phyloP scores from a whole-genome alignment of 2,797 vertebrate species.

The Caiman crocodilus region DNA sequence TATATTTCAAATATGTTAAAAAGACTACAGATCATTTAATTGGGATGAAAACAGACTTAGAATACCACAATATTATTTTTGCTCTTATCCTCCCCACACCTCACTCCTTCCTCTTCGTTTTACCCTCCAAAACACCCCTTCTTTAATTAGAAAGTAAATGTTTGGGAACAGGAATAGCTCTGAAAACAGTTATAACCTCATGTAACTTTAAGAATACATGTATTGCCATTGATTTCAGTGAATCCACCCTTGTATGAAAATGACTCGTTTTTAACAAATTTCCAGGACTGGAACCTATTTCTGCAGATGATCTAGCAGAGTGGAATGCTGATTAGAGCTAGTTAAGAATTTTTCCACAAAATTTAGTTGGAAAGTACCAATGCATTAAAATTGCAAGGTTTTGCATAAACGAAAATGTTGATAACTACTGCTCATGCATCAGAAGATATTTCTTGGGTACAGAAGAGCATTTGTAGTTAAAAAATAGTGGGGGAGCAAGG shows the following conservation, averaged over 20 bases:
- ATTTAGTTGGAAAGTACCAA: neutral
- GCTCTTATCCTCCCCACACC: neutral
- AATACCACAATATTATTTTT: neutral
- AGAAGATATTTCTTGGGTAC: neutral
- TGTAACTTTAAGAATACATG: neutral
- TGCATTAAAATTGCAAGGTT: neutral
- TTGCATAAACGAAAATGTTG: neutral
- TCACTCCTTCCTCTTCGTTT: neutral
- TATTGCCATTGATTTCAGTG: neutral
- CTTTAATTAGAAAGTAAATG: neutral
- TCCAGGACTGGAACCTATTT: accelerated
- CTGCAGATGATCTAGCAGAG: neutral
- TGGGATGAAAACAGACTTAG: neutral
- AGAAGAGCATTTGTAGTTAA: neutral
- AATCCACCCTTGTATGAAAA: neutral
- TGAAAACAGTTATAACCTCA: neutral
- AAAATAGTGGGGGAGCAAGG: neutral
- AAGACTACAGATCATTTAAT: neutral
- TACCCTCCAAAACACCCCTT: neutral
- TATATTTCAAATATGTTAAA: neutral
- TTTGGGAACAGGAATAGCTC: neutral
- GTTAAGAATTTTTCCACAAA: neutral
- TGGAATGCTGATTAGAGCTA: neutral
- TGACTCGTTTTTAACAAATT: neutral
- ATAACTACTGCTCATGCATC: neutral